Evolutionary conservation across 2,113 vertebrate species (phyloP), one percentile per base, ranked within the genome.

Genomic region (Myxocyprinus asiaticus): DNA sequence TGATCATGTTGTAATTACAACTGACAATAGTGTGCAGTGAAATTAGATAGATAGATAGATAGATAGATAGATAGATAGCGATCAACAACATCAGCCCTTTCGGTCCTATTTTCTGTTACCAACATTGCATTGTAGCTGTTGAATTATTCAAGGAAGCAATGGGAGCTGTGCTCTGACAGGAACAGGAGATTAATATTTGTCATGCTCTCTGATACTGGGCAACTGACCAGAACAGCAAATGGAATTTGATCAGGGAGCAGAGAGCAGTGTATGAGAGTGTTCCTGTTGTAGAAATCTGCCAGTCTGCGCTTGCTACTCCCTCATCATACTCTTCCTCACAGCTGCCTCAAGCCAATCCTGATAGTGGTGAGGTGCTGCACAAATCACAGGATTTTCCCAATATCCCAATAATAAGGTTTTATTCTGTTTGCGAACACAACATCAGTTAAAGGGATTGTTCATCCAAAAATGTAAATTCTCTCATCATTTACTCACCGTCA

Each of bases 131-230:
- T 69, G 44, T 65, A 9, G 47, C 75, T 67, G 77, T 78, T 86
- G 81, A 78, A 84, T 84, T 82, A 84, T 80, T 84, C 82, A 86
- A 64, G 10, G 51, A 69, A 9, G 42, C 43, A 22, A 51, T 42
- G 69, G 76, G 66, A 84, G 67, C 62, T 14, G 7, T 50, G 15
- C 69, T 70, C 82, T 70, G 73, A 76, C 82, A 51, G 74, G 77
- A 84, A 77, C 17, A 61, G 78, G 69, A 84, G 80, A 84, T 78
- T 84, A 86, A 86, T 86, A 82, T 82, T 86, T 82, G 81, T 80
- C 79, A 81, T 73, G 66, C 70, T 80, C 50, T 70, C 66, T 72
- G 77, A 68, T 86, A 80, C 59, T 44, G 78, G 78, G 74, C 77
- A 67, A 78, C 78, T 82, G 82, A 84, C 82, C 80, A 82, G 59